Evolutionary conservation across 1,140 invertebrate genomes (phyloP), one percentile per base, ranked within the genome.

Genomic region (Diorhabda carinulata): DNA sequence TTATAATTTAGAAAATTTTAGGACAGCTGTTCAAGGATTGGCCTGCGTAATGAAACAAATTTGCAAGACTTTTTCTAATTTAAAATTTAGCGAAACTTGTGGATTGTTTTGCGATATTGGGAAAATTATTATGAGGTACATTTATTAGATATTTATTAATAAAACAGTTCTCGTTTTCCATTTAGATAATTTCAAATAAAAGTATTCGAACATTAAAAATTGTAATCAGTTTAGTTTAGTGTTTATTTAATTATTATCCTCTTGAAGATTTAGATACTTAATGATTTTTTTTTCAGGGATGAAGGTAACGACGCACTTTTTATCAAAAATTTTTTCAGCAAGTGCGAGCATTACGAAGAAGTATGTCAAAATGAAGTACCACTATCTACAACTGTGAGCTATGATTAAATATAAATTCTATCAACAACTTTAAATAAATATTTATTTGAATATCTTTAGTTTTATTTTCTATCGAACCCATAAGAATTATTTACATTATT

Each of bases 21-120:
- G 74, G 43, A 67, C 69, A 4, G 57, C 69, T 43, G 56, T 66
- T 3, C 58, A 67, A 57, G 70, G 73, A 40, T 75, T 73, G 2
- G 67, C 74, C 3, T 78, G 77, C 57, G 10, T 74, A 5, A 52
- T 76, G 56, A 76, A 72, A 60, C 66, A 72, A 41, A 42, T 77
- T 3, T 78, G 77, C 57, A 57, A 70, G 59, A 45, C 70, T 4
- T 62, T 73, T n/a, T 68, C 61, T n/a, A 61, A 61, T n/a, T 65
- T 75, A 3, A 66, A 66, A 64, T n/a, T 68, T 2, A 64, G 72
- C 1, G 40, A 73, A 59, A 71, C 68, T n/a, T 78, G 77, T 64
- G 77, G 77, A 42, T 72, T 78, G 43, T 76, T 77, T 47, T 78
- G 77, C 67, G 73, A 71, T 64, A 76, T 78, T 45, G 76, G 71